A percentile compares a stretch with the other conserved stretches of the same genome.
These are phyloP conservation scores for Tapera naevia DNA, from an alignment of 2,797 vertebrate genomes.

Conservation along the genomic window DNA sequence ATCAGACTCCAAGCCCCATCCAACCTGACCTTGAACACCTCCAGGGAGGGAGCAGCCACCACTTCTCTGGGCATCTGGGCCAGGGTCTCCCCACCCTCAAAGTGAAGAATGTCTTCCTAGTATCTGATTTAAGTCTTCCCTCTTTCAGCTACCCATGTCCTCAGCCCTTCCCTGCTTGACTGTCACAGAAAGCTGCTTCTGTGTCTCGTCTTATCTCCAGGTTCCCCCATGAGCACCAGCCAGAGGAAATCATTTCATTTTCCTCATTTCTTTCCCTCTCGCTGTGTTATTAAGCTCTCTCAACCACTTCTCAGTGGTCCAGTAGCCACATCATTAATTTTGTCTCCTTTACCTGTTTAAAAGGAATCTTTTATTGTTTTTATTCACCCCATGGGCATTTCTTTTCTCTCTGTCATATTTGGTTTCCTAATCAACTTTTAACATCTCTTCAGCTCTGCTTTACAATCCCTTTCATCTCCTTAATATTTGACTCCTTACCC, in stretches of 20 bases:
- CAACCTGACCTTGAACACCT: too few species aligned
- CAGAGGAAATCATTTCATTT: not conserved
- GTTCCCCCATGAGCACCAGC: not conserved
- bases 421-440: conserved; percentile 60
- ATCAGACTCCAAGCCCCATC: too few species aligned
- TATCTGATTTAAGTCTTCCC: too few species aligned
- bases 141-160: not conserved
- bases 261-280: not conserved
- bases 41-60: too few species aligned
- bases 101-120: too few species aligned
- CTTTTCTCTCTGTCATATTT: conserved; percentile 44
- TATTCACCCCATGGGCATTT: conserved; percentile 18
- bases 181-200: not conserved
- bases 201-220: not conserved
- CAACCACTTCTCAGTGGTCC: not conserved
- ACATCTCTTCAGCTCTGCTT: conserved; percentile 54
- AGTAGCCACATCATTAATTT: not conserved
- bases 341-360: not conserved
- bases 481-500: conserved; percentile 54
- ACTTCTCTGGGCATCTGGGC: too few species aligned
- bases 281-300: not conserved
- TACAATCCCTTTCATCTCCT: conserved; percentile 54
- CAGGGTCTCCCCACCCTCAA: too few species aligned
- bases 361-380: conserved; percentile 42
- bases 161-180: not conserved